These are phyloP conservation scores for Ophion costatus DNA, from an alignment of 2,888 invertebrate species.

Conservation along the genomic window DNA sequence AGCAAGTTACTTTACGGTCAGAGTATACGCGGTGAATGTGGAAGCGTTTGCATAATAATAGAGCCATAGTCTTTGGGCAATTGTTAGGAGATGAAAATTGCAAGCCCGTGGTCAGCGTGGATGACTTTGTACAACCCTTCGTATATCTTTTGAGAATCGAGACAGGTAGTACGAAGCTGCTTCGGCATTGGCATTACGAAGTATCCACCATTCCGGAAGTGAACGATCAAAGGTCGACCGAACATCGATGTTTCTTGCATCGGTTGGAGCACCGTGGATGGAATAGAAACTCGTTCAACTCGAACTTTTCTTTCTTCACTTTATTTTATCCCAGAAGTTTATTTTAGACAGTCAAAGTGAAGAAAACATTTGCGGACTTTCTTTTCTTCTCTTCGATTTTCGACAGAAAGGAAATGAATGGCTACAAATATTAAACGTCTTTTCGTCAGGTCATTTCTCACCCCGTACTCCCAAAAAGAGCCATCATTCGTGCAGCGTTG, in stretches of 20 bases:
- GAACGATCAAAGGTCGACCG: background rate
- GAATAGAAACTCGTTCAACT: background rate
- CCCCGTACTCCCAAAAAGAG: background rate
- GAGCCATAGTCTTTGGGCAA: background rate
- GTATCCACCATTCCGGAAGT: background rate
- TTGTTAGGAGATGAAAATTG: background rate
- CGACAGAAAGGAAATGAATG: background rate
- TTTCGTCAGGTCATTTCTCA: background rate
- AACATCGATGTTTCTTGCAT: background rate
- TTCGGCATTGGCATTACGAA: background rate
- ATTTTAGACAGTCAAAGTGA: too few relatives aligned
- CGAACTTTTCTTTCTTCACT: background rate
- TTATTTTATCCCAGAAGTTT: background rate
- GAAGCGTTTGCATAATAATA: conserved; percentile 27
- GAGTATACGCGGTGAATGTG: background rate
- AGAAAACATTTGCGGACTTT: background rate
- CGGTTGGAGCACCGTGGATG: background rate
- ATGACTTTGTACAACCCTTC: too few relatives aligned
- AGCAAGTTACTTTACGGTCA: background rate
- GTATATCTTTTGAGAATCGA: background rate
- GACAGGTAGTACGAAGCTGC: background rate
- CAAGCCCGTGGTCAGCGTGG: background rate
- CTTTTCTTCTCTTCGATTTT: background rate
- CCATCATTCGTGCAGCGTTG: conserved; percentile 19
- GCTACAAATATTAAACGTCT: background rate